These are phyloP conservation scores for Melanotaenia trifasciata DNA, from an alignment of 2,797 vertebrate species.

Conservation along the genomic window DNA sequence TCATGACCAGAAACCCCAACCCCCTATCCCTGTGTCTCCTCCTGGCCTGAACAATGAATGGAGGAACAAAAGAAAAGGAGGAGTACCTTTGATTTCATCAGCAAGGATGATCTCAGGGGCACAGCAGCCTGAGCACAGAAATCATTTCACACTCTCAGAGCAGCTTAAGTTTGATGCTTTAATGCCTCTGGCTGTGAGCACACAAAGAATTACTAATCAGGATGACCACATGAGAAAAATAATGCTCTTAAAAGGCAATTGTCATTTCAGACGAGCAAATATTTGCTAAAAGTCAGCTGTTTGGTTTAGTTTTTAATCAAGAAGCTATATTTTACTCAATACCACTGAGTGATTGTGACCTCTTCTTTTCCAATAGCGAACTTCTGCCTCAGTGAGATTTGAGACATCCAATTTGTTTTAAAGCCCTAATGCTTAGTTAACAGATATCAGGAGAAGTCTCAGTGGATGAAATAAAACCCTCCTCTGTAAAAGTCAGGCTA, in stretches of 20 bases:
- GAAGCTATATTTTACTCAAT: neutral
- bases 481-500: conserved; percentile 48
- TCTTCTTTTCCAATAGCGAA: conserved; percentile 19
- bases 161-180: conserved; percentile 34
- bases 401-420: conserved; percentile 47
- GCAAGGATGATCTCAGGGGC: conserved; percentile 53
- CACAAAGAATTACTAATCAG: conserved; percentile 58
- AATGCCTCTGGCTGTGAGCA: conserved; percentile 34
- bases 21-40: conserved; percentile 12
- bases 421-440: conserved; percentile 62
- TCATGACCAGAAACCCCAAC: conserved; percentile 14
- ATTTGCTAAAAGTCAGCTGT: conserved; percentile 1
- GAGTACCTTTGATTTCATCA: conserved; percentile 57
- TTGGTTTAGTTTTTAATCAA: neutral
- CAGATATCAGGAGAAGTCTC: conserved; percentile 51
- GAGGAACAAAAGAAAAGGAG: conserved; percentile 59
- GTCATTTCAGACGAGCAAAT: conserved; percentile 27
- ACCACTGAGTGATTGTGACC: conserved; percentile 8
- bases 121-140: conserved; percentile 23
- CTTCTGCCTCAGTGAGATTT: conserved; percentile 37
- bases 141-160: conserved; percentile 49
- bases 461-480: conserved; percentile 52
- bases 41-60: conserved; percentile 52
- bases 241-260: neutral
- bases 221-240: conserved; percentile 7